These are phyloP conservation scores for Oscheius sp. DNA, from an alignment of 2,888 invertebrate species.

Conservation along the genomic window DNA sequence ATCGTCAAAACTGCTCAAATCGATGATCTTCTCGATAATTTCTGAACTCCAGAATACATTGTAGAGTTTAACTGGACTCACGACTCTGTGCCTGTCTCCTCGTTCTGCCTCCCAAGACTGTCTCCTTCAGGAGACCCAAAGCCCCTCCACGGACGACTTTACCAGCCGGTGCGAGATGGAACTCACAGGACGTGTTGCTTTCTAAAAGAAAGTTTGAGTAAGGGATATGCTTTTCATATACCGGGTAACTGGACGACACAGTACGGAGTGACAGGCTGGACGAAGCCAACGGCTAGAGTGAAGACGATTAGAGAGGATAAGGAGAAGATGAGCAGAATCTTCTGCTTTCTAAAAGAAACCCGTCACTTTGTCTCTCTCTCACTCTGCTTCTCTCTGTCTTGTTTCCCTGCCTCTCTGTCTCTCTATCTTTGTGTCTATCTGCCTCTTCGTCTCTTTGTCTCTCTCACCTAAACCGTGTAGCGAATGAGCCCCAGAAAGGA, in stretches of 20 bases:
- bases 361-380: too few species aligned
- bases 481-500: slow-evolving; percentile 96
- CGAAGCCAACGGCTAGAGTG: slow-evolving; percentile 93
- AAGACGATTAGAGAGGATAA: slow-evolving; percentile 95
- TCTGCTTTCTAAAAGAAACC: slow-evolving; percentile 68
- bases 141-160: slow-evolving; percentile 65
- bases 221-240: background rate
- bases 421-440: too few species aligned
- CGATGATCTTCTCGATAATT: slow-evolving; percentile 69
- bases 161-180: slow-evolving; percentile 58
- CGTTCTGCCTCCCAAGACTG: slow-evolving; percentile 46
- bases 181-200: slow-evolving; percentile 51
- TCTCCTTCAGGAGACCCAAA: slow-evolving; percentile 65
- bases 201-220: slow-evolving; percentile 23
- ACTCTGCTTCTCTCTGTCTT: too few species aligned
- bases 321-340: slow-evolving; percentile 86
- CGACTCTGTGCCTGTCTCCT: slow-evolving; percentile 39
- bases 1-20: slow-evolving; percentile 67
- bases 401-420: too few species aligned
- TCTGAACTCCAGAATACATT: slow-evolving; percentile 46
- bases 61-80: slow-evolving; percentile 1
- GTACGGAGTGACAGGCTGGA: slow-evolving; percentile 88
- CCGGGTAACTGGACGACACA: slow-evolving; percentile 60
- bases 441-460: too few species aligned
- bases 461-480: slow-evolving; percentile 81